phyloP scores from a whole-genome alignment of 1,140 invertebrate genomes.

The Ceratitis capitata region DNA sequence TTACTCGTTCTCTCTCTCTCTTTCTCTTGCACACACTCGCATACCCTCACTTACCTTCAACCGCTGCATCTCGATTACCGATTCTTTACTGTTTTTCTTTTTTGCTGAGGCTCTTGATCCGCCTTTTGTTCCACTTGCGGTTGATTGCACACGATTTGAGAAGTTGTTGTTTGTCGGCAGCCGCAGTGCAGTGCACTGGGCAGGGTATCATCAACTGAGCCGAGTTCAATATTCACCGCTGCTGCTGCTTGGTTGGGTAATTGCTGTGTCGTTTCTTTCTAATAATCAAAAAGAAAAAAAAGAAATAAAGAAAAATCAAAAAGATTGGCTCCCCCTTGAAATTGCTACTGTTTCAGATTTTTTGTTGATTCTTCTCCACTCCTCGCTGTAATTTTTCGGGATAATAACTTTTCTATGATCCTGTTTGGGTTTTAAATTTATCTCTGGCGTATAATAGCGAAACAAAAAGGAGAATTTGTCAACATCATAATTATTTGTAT shows the following conservation, averaged over 20 bases:
- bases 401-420: slow-evolving; percentile 36
- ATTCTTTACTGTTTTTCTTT: too few species aligned
- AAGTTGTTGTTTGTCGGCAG: slow-evolving; percentile 25
- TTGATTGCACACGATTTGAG: slow-evolving; percentile 63
- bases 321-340: background rate
- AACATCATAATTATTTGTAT: background rate
- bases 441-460: background rate
- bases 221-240: background rate
- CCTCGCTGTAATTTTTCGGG: background rate
- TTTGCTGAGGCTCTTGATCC: background rate
- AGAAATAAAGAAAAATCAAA: too few species aligned
- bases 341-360: background rate
- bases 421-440: background rate
- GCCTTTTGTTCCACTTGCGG: slow-evolving; percentile 58
- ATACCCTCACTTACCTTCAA: too few species aligned
- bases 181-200: background rate
- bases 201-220: slow-evolving; percentile 10
- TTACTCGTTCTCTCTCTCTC: too few species aligned
- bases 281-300: too few species aligned
- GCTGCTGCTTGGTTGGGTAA: background rate
- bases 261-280: background rate
- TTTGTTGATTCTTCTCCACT: background rate
- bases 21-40: background rate
- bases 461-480: background rate
- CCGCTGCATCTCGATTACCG: slow-evolving; percentile 11